Conservation (phyloP, 2,113 vertebrate species). For the Pristiophorus japonicus region DNA sequence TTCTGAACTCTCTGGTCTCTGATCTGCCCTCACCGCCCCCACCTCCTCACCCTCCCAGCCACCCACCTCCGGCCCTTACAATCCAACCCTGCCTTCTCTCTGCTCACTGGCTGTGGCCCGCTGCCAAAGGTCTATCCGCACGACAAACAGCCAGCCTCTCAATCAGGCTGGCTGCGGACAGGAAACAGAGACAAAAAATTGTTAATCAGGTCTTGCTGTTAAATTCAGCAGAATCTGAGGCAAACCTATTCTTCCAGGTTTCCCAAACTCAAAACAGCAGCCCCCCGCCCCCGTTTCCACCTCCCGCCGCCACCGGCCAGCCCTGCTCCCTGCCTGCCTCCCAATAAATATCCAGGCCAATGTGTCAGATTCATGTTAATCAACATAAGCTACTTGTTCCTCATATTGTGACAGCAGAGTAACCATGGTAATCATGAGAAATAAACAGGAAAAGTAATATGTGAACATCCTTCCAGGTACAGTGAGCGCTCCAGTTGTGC, state of each 20-base stretch:
- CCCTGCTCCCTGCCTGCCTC: neutral
- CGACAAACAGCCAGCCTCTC: too few relatives aligned
- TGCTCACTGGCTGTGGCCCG: neutral
- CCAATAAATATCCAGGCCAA: neutral
- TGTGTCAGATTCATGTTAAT: neutral
- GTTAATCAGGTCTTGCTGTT: neutral
- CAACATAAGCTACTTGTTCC: neutral
- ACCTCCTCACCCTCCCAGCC: too few relatives aligned
- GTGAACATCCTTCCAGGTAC: neutral
- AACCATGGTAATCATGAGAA: slow-evolving; percentile 8
- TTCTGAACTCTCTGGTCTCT: neutral
- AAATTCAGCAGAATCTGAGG: neutral
- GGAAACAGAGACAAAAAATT: too few relatives aligned
- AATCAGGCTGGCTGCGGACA: too few relatives aligned
- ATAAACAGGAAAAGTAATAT: neutral
- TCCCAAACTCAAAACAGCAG: neutral
- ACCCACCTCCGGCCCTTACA: too few relatives aligned
- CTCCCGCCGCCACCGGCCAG: too few relatives aligned
- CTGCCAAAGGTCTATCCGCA: too few relatives aligned
- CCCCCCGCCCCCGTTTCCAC: too few relatives aligned
- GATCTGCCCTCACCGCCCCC: neutral
- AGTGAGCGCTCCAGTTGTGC: neutral
- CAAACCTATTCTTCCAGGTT: neutral
- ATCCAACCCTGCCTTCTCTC: neutral
- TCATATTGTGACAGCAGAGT: neutral